Base-by-base conservation (phyloP, 64 coral and sea anemone species). In the Porites australiensis region DNA sequence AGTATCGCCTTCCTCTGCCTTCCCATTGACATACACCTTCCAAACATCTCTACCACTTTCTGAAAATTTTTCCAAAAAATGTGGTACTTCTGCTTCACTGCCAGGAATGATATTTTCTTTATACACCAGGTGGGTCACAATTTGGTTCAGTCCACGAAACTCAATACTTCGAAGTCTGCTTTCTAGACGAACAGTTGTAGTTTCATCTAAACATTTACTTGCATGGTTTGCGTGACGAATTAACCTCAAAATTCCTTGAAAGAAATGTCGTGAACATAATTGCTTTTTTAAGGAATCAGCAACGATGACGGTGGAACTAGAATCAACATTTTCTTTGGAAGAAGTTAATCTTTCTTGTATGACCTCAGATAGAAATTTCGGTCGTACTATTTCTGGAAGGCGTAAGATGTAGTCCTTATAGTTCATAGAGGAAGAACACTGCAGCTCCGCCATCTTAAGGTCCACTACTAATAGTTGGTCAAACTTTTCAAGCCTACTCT, bases 331-430 rank as follows among this genome's bases (percentile, higher is more conserved):
- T 49, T 66, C 51, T 55, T 11, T 15, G 0, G 2, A 62, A 19
- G 89, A 53, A 53, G 59, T 21, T 3, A 94, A 82, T 43, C 9
- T 67, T 44, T 96, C 95, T 49, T 77, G 20, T 5, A 96, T 82
- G 11, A 90, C 69, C 13, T 55, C 43, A 2, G 95, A 94, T 27
- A 96, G 80, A 91, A 96, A 90, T 16, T 80, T 72, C 6, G 95
- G 95, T 13, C 88, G 87, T 16, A 85, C 16, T 4, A 5, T 20
- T 6, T 7, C 13, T 79, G 95, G 87, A 63, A 88, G 87, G n/a
- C 21, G 88, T 15, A 89, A 48, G 60, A 89, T 55, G 5, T 64
- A 79, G 5, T 78, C 74, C 22, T 82, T 83, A 53, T 65, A 71
- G 44, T 89, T 79, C 37, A 71, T 8, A 4, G n/a, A 45, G 13